Evolutionary conservation across 1,140 invertebrate species (phyloP).

Genomic region (Chrysomallon squamiferum): DNA sequence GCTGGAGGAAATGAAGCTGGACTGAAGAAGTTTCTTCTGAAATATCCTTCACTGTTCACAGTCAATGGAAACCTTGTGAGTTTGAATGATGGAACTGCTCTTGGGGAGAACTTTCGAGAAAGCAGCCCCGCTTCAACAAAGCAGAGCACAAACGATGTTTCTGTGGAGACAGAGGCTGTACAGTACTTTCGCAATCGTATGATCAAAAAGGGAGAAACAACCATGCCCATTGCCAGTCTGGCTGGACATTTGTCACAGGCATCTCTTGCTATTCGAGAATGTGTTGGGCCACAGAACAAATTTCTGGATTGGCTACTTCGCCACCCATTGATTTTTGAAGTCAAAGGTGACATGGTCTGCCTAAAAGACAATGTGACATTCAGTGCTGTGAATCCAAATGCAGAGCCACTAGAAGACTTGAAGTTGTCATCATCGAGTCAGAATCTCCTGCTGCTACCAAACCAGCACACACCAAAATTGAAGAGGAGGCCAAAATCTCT

Average conservation of each 20-base stretch:
- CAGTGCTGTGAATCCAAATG: slow-evolving; percentile 50
- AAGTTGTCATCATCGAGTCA: slow-evolving; percentile 19
- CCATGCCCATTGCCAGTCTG: slow-evolving; percentile 62
- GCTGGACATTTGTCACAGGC: slow-evolving; percentile 65
- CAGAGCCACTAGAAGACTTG: slow-evolving; percentile 43
- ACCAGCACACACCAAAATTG: slow-evolving; percentile 39
- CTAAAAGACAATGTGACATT: slow-evolving; percentile 59
- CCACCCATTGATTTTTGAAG: slow-evolving; percentile 63
- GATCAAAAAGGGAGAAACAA: slow-evolving; percentile 60
- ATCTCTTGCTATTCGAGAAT: slow-evolving; percentile 58
- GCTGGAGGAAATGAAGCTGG: slow-evolving; percentile 64
- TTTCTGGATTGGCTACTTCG: slow-evolving; percentile 60
- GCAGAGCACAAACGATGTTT: slow-evolving; percentile 53
- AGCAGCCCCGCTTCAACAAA: slow-evolving; percentile 50
- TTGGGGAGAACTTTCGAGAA: slow-evolving; percentile 56
- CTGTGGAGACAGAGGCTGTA: slow-evolving; percentile 63
- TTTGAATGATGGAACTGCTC: slow-evolving; percentile 56
- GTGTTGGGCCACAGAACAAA: slow-evolving; percentile 64
- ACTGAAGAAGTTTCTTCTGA: slow-evolving; percentile 62
- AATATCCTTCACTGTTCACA: slow-evolving; percentile 64
- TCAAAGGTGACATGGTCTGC: slow-evolving; percentile 59
- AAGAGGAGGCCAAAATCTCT: slow-evolving; percentile 52
- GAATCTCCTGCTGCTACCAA: slow-evolving; percentile 14
- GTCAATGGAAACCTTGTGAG: slow-evolving; percentile 62
- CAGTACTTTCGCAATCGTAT: slow-evolving; percentile 62